Percentiles rank a stretch among this genome's conserved stretches.
phyloP scores from a whole-genome alignment of 2,888 invertebrate genomes.

The Ecliptopera silaceata region DNA sequence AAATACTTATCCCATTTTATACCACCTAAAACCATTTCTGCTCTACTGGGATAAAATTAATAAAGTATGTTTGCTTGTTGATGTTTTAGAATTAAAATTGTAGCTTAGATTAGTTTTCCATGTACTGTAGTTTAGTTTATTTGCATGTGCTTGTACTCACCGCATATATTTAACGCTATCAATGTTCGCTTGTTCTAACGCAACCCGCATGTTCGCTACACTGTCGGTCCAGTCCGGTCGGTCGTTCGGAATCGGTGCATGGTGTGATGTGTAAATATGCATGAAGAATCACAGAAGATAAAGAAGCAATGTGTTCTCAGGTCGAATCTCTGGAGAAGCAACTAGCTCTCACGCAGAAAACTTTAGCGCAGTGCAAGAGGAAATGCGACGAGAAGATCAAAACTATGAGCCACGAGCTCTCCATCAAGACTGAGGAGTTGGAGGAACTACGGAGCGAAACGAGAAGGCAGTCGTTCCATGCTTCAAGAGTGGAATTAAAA shows the following conservation, averaged over 20 bases:
- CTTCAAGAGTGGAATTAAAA: constrained; percentile 71
- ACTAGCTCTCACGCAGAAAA: constrained; percentile 79
- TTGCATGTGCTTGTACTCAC: constrained; percentile 45
- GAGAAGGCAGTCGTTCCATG: constrained; percentile 71
- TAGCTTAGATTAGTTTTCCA: not conserved
- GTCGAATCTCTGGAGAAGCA: constrained; percentile 84
- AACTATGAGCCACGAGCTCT: constrained; percentile 83
- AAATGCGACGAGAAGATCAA: constrained; percentile 82
- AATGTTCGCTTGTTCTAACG: constrained; percentile 48
- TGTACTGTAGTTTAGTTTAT: constrained; percentile 28
- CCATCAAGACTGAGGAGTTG: constrained; percentile 78
- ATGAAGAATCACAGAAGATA: constrained; percentile 58
- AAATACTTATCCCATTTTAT: no score
- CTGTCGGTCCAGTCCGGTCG: constrained; percentile 43
- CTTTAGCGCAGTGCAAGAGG: constrained; percentile 79
- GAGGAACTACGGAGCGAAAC: constrained; percentile 76
- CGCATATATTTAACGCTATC: constrained; percentile 50
- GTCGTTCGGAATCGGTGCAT: constrained; percentile 57
- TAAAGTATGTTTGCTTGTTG: not conserved
- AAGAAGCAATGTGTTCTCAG: constrained; percentile 79
- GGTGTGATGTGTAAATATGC: constrained; percentile 63
- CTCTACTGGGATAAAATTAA: not conserved
- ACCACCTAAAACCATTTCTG: no score
- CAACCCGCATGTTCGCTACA: constrained; percentile 53
- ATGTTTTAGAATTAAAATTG: not conserved